These are phyloP conservation scores for Lepus americanus DNA, from an alignment of 2,113 vertebrate species.

Conservation along the genomic window DNA sequence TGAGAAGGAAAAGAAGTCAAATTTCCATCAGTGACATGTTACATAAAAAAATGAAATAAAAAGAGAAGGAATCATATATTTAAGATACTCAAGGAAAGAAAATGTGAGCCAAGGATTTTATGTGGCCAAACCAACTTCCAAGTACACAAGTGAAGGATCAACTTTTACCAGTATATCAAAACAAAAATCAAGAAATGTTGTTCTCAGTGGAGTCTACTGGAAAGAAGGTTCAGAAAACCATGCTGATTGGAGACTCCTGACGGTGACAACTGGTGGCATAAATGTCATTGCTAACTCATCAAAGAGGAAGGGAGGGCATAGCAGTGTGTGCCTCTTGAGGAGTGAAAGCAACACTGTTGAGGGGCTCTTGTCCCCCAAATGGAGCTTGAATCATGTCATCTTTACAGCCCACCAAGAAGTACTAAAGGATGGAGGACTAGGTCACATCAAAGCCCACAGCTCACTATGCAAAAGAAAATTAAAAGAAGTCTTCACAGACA, in stretches of 20 bases:
- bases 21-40: neutral
- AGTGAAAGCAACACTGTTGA: neutral
- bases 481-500: neutral
- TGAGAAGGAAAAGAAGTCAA: conserved; percentile 32
- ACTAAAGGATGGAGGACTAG: neutral
- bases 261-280: neutral
- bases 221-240: conserved; percentile 2
- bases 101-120: conserved; percentile 49
- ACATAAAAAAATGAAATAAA: neutral
- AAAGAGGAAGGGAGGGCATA: neutral
- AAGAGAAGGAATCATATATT: neutral
- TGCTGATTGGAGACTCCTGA: neutral
- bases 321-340: neutral
- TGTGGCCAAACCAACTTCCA: conserved; percentile 59
- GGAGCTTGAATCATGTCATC: neutral
- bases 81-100: conserved; percentile 55
- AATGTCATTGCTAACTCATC: too few relatives aligned
- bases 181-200: conserved; percentile 25
- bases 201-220: neutral
- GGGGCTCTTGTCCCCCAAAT: neutral
- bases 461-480: neutral
- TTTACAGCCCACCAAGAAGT: neutral
- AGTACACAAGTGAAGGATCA: conserved; percentile 56
- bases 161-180: conserved; percentile 23
- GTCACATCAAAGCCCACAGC: neutral